phyloP scores from a whole-genome alignment of 2,113 vertebrate genomes.

The Xenus cinereus region DNA sequence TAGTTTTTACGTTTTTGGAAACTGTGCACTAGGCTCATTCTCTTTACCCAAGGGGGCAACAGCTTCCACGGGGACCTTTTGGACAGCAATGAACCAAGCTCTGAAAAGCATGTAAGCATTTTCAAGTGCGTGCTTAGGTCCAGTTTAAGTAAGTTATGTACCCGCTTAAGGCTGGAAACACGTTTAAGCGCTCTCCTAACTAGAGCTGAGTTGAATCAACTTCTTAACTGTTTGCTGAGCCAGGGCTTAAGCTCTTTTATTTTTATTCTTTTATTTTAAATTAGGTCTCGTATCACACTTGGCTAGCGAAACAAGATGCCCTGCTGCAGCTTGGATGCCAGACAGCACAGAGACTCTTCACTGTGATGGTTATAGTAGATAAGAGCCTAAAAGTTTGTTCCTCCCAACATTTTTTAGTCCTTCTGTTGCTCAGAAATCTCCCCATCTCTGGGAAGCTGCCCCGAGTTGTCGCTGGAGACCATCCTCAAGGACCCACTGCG shows the following conservation, averaged over 20 bases:
- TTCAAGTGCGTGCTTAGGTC: not conserved
- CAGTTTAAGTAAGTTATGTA: not conserved
- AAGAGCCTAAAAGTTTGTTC: not conserved
- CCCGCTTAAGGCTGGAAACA: not conserved
- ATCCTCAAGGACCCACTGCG: not conserved
- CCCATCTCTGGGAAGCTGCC: not conserved
- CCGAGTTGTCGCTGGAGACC: not conserved
- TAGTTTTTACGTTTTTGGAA: not conserved
- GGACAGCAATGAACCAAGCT: not conserved
- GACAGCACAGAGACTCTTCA: not conserved
- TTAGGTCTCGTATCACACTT: not conserved
- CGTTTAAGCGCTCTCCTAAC: not conserved
- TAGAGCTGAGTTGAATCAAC: not conserved
- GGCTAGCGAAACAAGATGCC: not conserved
- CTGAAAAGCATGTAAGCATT: not conserved
- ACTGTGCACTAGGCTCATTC: not conserved
- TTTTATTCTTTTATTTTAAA: not conserved
- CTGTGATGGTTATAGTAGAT: not conserved
- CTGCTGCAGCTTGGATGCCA: not conserved
- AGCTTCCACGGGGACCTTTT: not conserved
- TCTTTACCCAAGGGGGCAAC: not conserved
- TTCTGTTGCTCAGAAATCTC: not conserved
- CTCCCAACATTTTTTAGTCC: not conserved
- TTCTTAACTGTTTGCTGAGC: not conserved
- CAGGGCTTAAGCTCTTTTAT: not conserved